phyloP scores from a whole-genome alignment of 2,888 invertebrate genomes.

The Gastrophysa polygoni region DNA sequence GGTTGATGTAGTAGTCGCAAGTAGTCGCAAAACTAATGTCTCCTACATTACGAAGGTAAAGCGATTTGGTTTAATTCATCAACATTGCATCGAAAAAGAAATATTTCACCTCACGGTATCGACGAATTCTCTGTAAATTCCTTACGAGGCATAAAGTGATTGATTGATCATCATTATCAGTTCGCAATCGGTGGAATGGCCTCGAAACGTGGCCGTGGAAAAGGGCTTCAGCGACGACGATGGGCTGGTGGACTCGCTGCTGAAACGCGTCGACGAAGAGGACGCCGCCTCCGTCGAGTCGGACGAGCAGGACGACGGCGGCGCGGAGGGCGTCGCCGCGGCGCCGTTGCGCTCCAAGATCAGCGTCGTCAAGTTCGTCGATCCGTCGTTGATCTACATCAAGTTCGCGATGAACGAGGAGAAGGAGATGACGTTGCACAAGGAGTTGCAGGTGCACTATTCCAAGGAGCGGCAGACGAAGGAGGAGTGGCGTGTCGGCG shows the following conservation, averaged over 20 bases:
- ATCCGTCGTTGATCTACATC: conserved; percentile 49
- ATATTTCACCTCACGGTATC: neutral
- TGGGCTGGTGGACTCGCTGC: conserved; percentile 34
- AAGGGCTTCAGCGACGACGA: conserved; percentile 31
- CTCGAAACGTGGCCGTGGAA: conserved; percentile 50
- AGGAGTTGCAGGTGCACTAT: conserved; percentile 45
- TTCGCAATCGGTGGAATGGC: conserved; percentile 55
- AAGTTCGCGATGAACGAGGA: conserved; percentile 55
- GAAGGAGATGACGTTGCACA: conserved; percentile 35
- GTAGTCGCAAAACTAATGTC: no score
- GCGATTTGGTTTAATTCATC: no score
- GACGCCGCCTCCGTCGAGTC: conserved; percentile 36
- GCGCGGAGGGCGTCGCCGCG: conserved; percentile 24
- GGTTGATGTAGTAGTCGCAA: no score
- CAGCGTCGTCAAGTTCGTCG: conserved; percentile 45
- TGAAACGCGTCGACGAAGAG: conserved; percentile 40
- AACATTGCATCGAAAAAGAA: no score
- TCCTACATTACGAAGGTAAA: no score
- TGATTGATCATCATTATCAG: no score
- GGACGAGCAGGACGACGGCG: conserved; percentile 35
- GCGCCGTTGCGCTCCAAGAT: conserved; percentile 38
- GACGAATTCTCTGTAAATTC: no score
- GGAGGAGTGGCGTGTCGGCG: conserved; percentile 39
- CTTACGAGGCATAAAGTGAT: no score
- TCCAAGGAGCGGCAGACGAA: conserved; percentile 27